phyloP scores from a whole-genome alignment of 2,888 invertebrate genomes.

The Coleophora deauratella region DNA sequence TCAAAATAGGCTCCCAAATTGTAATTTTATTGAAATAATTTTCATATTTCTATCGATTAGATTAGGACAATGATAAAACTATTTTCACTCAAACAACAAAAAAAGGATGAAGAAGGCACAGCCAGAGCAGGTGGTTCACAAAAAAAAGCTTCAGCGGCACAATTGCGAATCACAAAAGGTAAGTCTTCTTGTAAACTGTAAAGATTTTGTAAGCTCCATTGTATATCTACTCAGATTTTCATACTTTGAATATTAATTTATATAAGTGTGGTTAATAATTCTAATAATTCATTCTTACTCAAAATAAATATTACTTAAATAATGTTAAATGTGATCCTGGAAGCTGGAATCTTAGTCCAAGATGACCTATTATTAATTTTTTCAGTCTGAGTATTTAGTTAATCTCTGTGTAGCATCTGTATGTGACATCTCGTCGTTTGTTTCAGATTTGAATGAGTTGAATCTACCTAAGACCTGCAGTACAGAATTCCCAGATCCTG shows the following conservation, averaged over 20 bases:
- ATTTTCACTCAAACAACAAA: constrained; percentile 98
- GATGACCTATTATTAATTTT: too few relatives aligned
- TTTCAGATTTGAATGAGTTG: constrained; percentile 95
- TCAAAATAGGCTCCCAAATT: constrained; percentile 61
- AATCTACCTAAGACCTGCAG: constrained; percentile 97
- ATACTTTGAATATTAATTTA: too few relatives aligned
- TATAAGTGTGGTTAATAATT: too few relatives aligned
- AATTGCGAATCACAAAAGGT: constrained; percentile 98
- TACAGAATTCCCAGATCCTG: constrained; percentile 96
- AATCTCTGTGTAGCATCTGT: too few relatives aligned
- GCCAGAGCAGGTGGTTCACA: constrained; percentile 77
- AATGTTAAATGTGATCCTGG: too few relatives aligned
- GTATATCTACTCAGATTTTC: not conserved
- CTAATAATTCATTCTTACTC: too few relatives aligned
- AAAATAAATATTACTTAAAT: too few relatives aligned
- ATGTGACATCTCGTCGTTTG: too few relatives aligned
- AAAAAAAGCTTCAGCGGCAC: constrained; percentile 97
- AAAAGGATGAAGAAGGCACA: constrained; percentile 95
- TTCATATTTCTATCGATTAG: constrained; percentile 47
- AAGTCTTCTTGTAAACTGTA: not conserved
- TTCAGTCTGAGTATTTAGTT: too few relatives aligned
- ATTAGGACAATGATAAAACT: constrained; percentile 92
- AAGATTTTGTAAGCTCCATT: not conserved
- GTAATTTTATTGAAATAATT: constrained; percentile 9
- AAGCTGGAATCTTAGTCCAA: too few relatives aligned